These are phyloP conservation scores for Aythya baeri DNA, from an alignment of 2,113 vertebrate genomes.

Conservation along the genomic window DNA sequence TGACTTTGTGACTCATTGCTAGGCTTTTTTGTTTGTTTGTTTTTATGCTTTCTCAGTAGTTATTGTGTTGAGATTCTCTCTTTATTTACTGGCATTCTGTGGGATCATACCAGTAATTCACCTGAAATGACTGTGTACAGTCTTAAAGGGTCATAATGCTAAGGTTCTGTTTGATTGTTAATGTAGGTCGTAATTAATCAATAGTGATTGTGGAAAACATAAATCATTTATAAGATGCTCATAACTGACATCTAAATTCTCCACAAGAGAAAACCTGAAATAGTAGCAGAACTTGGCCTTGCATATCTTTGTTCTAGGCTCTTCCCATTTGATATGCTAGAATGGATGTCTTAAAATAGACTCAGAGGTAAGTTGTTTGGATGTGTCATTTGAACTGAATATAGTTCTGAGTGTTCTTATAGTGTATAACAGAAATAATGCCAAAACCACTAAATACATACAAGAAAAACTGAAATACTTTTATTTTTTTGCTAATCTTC, in stretches of 20 bases:
- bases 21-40: neutral
- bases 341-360: neutral
- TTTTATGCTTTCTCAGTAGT: neutral
- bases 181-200: slow-evolving; percentile 52
- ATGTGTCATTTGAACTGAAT: neutral
- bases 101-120: slow-evolving; percentile 20
- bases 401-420: neutral
- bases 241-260: slow-evolving; percentile 9
- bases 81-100: slow-evolving; percentile 19
- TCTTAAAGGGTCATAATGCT: neutral
- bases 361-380: neutral
- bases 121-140: slow-evolving; percentile 28
- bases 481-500: neutral
- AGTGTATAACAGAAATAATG: neutral
- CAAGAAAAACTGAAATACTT: neutral
- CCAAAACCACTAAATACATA: neutral
- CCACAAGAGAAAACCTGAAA: neutral
- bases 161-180: slow-evolving; percentile 1
- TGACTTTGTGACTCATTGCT: neutral
- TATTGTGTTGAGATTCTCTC: neutral
- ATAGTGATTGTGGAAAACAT: slow-evolving; percentile 1
- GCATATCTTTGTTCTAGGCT: neutral
- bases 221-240: slow-evolving; percentile 32
- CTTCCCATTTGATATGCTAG: neutral
- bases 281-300: neutral